Base-by-base conservation (phyloP, 2,113 vertebrate species). In the Catharus bicknelli region DNA sequence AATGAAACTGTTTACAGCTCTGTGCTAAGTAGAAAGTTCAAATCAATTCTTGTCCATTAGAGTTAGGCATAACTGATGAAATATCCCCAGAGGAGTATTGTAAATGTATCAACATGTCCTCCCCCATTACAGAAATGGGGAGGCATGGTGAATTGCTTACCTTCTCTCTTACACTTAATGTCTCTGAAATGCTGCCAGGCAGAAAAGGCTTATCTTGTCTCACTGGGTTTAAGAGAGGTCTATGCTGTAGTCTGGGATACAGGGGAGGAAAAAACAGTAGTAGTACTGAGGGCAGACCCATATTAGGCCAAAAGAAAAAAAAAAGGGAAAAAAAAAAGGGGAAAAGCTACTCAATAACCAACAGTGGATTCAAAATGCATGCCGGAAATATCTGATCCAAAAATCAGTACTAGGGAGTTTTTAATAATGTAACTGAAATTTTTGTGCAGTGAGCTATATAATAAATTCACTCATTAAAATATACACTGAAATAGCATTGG, bases 11-110 rank as follows among this genome's bases (percentile, higher is more conserved):
- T 98, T 98, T 98, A 98, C 97, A 97, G 97, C 96, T 97, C 95
- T 96, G 95, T 96, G 95, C 97, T 98, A 98, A 98, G 97, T 86
- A 97, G 98, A 98, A 98, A 98, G 97, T 98, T 98, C 97, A 98
- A 97, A 98, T 98, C 98, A 98, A 98, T 98, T 98, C 97, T 97
- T 97, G 98, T 98, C 98, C 98, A 98, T 98, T 98, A 98, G 97
- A 98, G 98, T 97, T 98, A 98, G 97, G 97, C 98, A 98, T 98
- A 98, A 98, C 97, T 98, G 98, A 98, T 97, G 97, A 98, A 98
- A 98, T 98, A 98, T 98, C 97, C 98, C 97, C 97, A 95, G 97
- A 98, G 97, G 98, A 98, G 90, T 90, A 94, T 96, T 97, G 97
- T 97, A 97, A 98, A 98, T 98, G 97, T 98, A 98, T 97, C 98